Conservation (phyloP, 2,797 vertebrate species). For the Ciconia nigra region DNA sequence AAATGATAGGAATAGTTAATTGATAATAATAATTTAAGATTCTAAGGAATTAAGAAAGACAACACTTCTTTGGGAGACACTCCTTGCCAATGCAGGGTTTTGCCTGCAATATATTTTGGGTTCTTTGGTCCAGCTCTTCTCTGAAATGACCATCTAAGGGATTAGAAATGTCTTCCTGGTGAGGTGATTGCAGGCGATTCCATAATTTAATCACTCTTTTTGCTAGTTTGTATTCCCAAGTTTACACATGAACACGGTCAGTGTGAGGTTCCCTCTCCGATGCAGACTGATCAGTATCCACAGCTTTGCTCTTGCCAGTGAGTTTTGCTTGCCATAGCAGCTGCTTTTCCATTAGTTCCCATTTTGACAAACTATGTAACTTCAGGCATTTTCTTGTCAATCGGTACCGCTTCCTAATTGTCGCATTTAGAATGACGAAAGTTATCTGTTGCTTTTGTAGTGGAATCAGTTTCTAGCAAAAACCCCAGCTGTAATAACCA, state of each 20-base stretch:
- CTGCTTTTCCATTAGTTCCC: not conserved
- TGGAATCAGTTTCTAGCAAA: not conserved
- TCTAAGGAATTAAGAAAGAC: not conserved
- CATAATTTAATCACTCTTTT: not conserved
- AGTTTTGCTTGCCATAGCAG: not conserved
- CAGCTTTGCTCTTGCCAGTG: not conserved
- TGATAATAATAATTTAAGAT: too few relatives aligned
- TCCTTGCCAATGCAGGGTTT: not conserved
- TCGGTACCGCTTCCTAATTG: not conserved
- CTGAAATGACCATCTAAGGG: not conserved
- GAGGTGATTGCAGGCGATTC: not conserved
- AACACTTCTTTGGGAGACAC: fast-evolving
- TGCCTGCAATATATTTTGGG: not conserved
- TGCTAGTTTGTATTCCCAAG: fast-evolving
- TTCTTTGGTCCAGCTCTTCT: not conserved
- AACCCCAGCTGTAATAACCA: not conserved
- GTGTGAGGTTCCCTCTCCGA: fast-evolving
- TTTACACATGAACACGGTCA: fast-evolving
- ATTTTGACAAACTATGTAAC: not conserved
- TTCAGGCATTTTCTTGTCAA: not conserved
- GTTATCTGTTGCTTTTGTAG: not conserved
- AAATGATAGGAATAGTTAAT: not conserved
- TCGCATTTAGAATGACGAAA: not conserved
- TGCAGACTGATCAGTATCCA: fast-evolving
- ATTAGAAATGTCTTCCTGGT: fast-evolving